Conservation (phyloP, 1,140 invertebrate species). For the Drosophila varians region DNA sequence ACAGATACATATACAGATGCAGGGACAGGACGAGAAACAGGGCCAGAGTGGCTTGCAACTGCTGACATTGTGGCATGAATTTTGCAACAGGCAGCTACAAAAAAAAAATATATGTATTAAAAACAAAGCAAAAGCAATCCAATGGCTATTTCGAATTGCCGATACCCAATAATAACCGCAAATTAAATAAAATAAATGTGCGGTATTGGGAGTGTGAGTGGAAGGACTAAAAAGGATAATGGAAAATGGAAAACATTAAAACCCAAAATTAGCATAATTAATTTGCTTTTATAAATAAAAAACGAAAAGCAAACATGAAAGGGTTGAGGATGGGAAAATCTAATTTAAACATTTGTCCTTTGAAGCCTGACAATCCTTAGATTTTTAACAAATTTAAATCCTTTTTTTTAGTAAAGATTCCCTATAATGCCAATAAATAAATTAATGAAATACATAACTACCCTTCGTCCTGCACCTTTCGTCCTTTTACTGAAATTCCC, state of each 20-base stretch:
- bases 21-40: background rate
- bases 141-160: slow-evolving; percentile 9
- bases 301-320: no score
- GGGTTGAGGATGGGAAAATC: no score
- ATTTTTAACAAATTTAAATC: no score
- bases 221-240: no score
- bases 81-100: slow-evolving; percentile 52
- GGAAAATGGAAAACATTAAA: no score
- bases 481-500: background rate
- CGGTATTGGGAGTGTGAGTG: no score
- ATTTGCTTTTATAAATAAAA: no score
- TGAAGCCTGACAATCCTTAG: no score
- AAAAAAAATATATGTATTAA: background rate
- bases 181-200: background rate
- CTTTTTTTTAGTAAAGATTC: no score
- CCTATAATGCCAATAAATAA: background rate
- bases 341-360: no score
- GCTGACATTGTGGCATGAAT: slow-evolving; percentile 56
- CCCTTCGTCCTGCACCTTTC: no score
- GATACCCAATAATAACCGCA: background rate
- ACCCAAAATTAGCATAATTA: background rate
- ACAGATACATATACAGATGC: slow-evolving; percentile 6
- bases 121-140: background rate
- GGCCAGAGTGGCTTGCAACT: slow-evolving; percentile 28
- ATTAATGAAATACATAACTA: background rate